Percentiles rank a stretch among this genome's conserved stretches.
Evolutionary conservation across 2,888 invertebrate species (phyloP).

Genomic region (Adineta ricciae): DNA sequence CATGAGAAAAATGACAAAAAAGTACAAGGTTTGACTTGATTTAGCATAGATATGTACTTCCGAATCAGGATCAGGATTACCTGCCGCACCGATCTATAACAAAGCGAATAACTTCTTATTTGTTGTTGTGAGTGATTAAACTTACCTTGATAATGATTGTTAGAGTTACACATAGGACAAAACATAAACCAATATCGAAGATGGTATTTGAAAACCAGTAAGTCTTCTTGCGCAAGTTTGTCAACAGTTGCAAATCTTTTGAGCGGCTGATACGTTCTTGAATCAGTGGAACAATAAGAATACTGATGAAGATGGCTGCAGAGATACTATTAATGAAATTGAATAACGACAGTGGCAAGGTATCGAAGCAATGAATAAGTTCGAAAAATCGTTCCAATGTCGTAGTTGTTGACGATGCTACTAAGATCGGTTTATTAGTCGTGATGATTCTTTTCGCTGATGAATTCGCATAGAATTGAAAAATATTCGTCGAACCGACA

Average conservation of each 20-base stretch:
- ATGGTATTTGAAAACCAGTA: constrained; percentile 30
- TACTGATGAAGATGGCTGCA: constrained; percentile 14
- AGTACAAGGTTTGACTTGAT: neutral
- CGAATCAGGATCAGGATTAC: neutral
- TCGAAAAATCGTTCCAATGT: neutral
- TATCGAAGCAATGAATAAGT: constrained; percentile 28
- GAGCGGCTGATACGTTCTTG: constrained; percentile 28
- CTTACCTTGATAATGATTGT: neutral
- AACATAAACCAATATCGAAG: constrained; percentile 18
- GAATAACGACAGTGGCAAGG: constrained; percentile 31
- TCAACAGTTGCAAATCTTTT: constrained; percentile 31
- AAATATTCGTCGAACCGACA: neutral
- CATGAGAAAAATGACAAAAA: neutral
- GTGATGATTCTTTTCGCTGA: neutral
- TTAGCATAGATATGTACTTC: neutral
- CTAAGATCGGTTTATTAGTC: neutral
- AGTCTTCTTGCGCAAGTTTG: constrained; percentile 16
- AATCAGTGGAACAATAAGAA: constrained; percentile 20
- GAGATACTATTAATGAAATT: constrained; percentile 24
- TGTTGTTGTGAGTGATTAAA: too few relatives aligned
- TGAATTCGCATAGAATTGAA: constrained; percentile 6
- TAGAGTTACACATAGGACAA: neutral
- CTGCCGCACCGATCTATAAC: neutral
- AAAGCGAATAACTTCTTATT: neutral
- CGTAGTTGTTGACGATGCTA: neutral